Percentiles rank a stretch among this genome's conserved stretches.
phyloP scores from a whole-genome alignment of 2,113 vertebrate genomes.

The Manacus vitellinus region DNA sequence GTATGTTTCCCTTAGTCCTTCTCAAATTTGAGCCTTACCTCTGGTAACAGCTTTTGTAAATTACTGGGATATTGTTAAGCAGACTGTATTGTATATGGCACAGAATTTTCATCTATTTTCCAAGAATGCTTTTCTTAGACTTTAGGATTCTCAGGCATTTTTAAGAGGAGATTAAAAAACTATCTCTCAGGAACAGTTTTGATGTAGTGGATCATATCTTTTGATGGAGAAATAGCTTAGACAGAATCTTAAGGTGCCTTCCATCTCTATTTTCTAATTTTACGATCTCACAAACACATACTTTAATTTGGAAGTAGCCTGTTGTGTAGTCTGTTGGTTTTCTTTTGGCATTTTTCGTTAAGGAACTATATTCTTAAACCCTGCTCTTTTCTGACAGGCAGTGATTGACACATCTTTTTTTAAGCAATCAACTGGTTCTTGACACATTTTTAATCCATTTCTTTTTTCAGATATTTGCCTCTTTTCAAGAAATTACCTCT shows the following conservation, averaged over 20 bases:
- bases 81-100: neutral
- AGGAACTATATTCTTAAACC: neutral
- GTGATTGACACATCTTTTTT: neutral
- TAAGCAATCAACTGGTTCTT: neutral
- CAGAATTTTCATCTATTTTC: neutral
- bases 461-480: neutral
- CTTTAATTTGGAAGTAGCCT: neutral
- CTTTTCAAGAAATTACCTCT: neutral
- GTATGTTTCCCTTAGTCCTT: neutral
- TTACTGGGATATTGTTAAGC: neutral
- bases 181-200: neutral
- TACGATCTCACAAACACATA: neutral
- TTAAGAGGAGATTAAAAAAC: neutral
- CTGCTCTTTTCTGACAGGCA: neutral
- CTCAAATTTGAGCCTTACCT: neutral
- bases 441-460: neutral
- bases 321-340: neutral
- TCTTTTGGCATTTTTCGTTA: neutral
- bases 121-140: neutral
- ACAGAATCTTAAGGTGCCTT: neutral
- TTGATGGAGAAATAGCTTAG: neutral
- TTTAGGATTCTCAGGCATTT: neutral
- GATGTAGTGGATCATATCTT: neutral
- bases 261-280: neutral
- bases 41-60: neutral